These are phyloP conservation scores for Eudemis profundana DNA, from an alignment of 2,888 invertebrate species.

Conservation along the genomic window DNA sequence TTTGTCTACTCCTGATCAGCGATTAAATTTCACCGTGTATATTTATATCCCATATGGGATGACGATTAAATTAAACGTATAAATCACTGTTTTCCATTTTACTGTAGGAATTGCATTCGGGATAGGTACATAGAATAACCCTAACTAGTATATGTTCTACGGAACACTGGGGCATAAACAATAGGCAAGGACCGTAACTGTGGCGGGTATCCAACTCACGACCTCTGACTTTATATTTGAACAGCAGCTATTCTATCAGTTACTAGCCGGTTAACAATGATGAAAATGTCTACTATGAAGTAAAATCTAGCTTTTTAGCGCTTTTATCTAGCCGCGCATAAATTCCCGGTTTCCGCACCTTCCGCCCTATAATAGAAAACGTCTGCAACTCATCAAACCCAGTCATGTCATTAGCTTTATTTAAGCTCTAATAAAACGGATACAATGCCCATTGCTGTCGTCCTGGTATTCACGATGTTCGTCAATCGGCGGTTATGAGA, in stretches of 20 bases:
- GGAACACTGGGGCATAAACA: too few species aligned
- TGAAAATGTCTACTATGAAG: slow-evolving; percentile 1
- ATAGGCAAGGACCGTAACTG: too few species aligned
- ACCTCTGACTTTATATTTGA: too few species aligned
- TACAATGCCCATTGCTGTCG: background rate
- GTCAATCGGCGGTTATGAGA: slow-evolving; percentile 32
- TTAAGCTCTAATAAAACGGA: slow-evolving; percentile 20
- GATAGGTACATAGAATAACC: too few species aligned
- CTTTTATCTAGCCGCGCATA: slow-evolving; percentile 13
- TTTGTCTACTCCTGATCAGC: too few species aligned
- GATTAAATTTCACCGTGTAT: too few species aligned
- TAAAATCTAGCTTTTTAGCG: background rate
- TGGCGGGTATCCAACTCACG: too few species aligned
- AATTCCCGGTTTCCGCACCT: slow-evolving; percentile 9
- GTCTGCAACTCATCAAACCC: slow-evolving; percentile 24
- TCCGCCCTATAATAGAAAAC: slow-evolving; percentile 21
- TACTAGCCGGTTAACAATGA: slow-evolving; percentile 1
- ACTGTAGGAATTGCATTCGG: too few species aligned
- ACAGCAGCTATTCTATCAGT: background rate
- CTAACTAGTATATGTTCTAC: background rate
- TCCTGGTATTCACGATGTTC: slow-evolving; percentile 8
- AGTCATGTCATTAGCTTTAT: slow-evolving; percentile 23
- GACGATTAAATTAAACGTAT: too few species aligned
- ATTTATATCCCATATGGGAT: too few species aligned
- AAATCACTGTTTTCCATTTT: too few species aligned